Evolutionary conservation across 2,888 invertebrate genomes (phyloP).

Genomic region (Cyaniris semiargus): DNA sequence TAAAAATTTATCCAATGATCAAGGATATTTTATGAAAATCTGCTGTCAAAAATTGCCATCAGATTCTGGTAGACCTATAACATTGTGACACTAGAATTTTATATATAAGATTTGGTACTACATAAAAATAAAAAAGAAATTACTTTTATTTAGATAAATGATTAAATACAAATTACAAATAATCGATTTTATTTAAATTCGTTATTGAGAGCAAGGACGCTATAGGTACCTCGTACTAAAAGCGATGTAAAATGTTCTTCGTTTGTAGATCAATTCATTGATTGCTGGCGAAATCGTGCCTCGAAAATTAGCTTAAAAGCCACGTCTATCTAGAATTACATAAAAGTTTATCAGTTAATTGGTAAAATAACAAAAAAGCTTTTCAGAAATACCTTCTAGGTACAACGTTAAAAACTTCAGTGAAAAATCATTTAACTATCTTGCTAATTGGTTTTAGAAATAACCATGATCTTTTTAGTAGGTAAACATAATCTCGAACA

Average conservation of each 20-base stretch:
- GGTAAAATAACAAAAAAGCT: background rate
- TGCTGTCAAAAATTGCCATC: no score
- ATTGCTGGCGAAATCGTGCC: conserved; percentile 76
- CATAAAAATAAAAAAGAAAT: no score
- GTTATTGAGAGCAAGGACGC: conserved; percentile 41
- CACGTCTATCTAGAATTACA: conserved; percentile 35
- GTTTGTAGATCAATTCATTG: conserved; percentile 64
- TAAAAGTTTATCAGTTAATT: background rate
- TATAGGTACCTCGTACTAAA: conserved; percentile 31
- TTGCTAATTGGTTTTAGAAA: background rate
- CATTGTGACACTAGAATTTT: no score
- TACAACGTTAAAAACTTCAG: no score
- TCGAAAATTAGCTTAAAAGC: conserved; percentile 47
- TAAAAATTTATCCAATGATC: no score
- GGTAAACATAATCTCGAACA: background rate
- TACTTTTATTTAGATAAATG: no score
- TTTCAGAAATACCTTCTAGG: background rate
- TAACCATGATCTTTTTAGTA: background rate
- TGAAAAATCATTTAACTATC: no score
- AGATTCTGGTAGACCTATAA: no score
- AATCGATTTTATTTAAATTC: background rate
- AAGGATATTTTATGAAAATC: no score
- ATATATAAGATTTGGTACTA: no score
- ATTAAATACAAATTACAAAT: background rate
- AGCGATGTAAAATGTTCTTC: conserved; percentile 58